A percentile compares a stretch with the other conserved stretches of the same genome.
phyloP scores from a whole-genome alignment of 2,797 vertebrate species.

The Phyllotis vaccarum region DNA sequence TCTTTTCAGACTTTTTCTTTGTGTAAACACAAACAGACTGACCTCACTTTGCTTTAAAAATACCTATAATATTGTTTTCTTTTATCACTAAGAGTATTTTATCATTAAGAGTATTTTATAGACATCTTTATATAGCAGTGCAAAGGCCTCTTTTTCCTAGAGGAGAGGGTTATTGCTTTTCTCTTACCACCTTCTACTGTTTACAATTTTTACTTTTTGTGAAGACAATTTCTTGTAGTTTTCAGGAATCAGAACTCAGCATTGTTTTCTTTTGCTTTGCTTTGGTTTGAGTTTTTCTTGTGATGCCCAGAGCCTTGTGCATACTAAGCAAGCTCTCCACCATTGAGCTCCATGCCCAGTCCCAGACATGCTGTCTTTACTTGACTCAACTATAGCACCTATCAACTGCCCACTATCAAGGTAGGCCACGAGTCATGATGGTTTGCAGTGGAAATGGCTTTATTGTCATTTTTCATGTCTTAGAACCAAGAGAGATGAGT shows the following conservation, averaged over 20 bases:
- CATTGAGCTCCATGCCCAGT: no score
- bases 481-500: neutral
- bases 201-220: conserved; percentile 37
- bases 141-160: neutral
- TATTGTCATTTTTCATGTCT: neutral
- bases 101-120: neutral
- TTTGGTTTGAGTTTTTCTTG: neutral
- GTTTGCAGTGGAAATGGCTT: neutral
- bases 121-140: neutral
- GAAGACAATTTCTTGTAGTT: conserved; percentile 27
- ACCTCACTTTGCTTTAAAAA: conserved; percentile 45
- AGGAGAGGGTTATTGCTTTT: neutral
- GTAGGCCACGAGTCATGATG: neutral
- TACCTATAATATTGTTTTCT: neutral
- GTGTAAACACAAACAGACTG: neutral
- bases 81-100: conserved; percentile 28
- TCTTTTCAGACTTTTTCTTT: conserved; percentile 49
- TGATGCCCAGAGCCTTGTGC: neutral
- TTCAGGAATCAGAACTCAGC: neutral
- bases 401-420: neutral
- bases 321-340: neutral
- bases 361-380: neutral
- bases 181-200: neutral
- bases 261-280: neutral
- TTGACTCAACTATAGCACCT: neutral